Evolutionary conservation across 2,113 vertebrate genomes (phyloP).

Genomic region (Actenoides hombroni): DNA sequence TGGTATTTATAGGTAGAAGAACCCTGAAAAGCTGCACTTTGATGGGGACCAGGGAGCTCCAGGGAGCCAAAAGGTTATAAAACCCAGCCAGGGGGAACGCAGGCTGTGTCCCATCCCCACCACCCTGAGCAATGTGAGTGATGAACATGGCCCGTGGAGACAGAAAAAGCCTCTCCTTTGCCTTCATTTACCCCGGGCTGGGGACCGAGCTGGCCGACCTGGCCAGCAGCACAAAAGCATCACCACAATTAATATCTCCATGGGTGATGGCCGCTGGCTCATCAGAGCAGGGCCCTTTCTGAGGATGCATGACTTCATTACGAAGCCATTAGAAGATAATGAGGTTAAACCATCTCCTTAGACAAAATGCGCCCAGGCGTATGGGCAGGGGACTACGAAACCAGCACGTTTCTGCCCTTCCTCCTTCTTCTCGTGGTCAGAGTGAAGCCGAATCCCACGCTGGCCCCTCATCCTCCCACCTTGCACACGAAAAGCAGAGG

Average conservation of each 20-base stretch:
- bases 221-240: background rate
- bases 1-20: background rate
- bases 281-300: background rate
- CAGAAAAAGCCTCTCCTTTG: background rate
- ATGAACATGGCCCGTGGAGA: rapidly evolving
- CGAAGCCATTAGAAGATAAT: background rate
- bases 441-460: background rate
- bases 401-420: background rate
- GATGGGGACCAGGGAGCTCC: background rate
- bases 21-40: background rate
- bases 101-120: background rate
- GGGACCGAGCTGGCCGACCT: background rate
- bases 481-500: background rate
- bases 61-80: background rate
- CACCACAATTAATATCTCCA: background rate
- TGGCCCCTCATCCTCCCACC: background rate
- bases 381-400: background rate
- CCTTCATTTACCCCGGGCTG: background rate
- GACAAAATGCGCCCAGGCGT: background rate
- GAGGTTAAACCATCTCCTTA: background rate
- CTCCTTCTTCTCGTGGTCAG: background rate
- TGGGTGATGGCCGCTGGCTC: background rate
- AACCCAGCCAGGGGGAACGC: background rate
- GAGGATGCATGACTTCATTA: background rate
- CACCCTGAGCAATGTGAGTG: rapidly evolving